A percentile compares a stretch with the other conserved stretches of the same genome.
Evolutionary conservation across 2,888 invertebrate species (phyloP).

Genomic region (Cryptocheilus praepositus): DNA sequence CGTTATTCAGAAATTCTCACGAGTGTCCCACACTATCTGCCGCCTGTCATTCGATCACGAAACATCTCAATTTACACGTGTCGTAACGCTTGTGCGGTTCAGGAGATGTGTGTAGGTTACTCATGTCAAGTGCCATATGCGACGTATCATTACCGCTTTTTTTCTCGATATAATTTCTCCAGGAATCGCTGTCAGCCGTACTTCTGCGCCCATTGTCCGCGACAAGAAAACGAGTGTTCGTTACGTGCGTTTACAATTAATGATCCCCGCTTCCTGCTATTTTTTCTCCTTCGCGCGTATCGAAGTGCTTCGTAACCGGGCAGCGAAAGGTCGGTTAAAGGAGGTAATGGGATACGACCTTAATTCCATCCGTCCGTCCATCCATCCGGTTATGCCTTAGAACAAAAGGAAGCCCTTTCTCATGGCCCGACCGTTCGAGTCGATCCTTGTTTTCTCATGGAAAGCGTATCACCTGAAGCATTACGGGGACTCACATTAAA

Average conservation of each 20-base stretch:
- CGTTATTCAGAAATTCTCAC: too few species aligned
- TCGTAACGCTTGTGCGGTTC: too few species aligned
- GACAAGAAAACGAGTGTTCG: too few species aligned
- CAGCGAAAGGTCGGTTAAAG: conserved; percentile 13
- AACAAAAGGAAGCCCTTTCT: conserved; percentile 42
- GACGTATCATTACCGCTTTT: neutral
- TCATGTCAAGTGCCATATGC: neutral
- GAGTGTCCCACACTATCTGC: too few species aligned
- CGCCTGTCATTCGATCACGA: too few species aligned
- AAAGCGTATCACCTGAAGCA: conserved; percentile 12
- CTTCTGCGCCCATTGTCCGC: too few species aligned
- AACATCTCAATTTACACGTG: too few species aligned
- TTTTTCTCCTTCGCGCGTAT: conserved; percentile 5
- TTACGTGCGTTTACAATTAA: too few species aligned
- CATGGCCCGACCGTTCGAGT: conserved; percentile 19
- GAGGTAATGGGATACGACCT: conserved; percentile 33
- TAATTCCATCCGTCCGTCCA: conserved; percentile 24
- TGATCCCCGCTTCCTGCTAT: neutral
- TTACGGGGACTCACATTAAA: neutral
- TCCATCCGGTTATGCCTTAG: conserved; percentile 26
- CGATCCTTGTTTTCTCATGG: conserved; percentile 41
- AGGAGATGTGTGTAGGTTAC: too few species aligned
- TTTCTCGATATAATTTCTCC: conserved; percentile 5
- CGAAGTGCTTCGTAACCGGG: neutral
- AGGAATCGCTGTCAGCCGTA: neutral